Base-by-base conservation (phyloP, 2,113 vertebrate genomes). In the Morone saxatilis region DNA sequence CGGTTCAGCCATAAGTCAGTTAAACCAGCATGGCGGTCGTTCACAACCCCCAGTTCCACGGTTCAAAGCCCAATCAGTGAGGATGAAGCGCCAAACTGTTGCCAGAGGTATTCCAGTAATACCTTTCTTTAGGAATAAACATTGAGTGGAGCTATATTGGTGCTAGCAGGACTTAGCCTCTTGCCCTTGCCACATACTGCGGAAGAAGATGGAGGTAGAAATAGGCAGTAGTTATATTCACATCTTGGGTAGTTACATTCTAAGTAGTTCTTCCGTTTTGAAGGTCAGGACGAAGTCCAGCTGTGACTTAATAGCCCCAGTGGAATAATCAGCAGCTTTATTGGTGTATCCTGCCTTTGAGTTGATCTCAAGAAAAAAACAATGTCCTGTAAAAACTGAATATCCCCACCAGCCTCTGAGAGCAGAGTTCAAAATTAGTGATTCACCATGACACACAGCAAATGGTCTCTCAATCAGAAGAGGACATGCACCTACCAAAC, bases 1-100 rank as follows among this genome's bases (percentile, higher is more conserved):
- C 50, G 56, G 85, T 91, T 91, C 77, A 88, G 77, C 89, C 69
- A 38, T 91, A 88, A 93, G 86, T 85, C 81, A 13, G 85, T 93
- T 93, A 91, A 92, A 90, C 78, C 70, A 84, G 83, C 79, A 48
- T 68, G 66, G 76, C 81, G 90, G 85, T 91, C 73, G 57, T 86
- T 83, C 76, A 71, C 11, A 78, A 71, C 40, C 78, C 38, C 76
- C 54, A 65, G 81, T 72, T 70, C 67, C 69, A 41, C 71, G 19
- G 74, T 90, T 89, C 86, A 89, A 80, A 93, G 86, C 81, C 81
- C 74, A 86, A 73, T 91, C 86, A 92, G 89, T 59, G 38, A 81
- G 68, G 80, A 83, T 81, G 84, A 88, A 84, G 80, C 71, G 4
- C 56, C 72, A 81, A 80, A 77, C 85, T 87, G 81, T 78, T 88